These are phyloP conservation scores for Cotesia glomerata DNA, from an alignment of 1,140 invertebrate genomes.

Conservation along the genomic window DNA sequence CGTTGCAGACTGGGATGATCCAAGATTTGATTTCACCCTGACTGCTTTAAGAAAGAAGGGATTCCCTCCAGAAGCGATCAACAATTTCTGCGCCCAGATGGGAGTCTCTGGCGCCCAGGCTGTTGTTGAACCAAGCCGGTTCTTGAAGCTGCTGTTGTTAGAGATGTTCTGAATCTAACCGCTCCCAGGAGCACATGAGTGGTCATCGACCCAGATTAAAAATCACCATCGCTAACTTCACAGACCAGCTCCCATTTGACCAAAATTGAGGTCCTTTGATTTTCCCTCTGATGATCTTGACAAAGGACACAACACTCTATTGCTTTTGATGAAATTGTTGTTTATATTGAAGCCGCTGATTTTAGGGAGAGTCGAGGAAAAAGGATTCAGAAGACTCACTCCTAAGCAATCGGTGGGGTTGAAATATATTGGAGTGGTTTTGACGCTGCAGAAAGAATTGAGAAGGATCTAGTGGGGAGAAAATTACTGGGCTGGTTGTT, in stretches of 20 bases:
- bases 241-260: constrained; percentile 62
- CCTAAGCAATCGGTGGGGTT: constrained; percentile 89
- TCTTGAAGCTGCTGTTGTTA: constrained; percentile 89
- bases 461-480: constrained; percentile 61
- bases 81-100: constrained; percentile 93
- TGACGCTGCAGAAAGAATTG: constrained; percentile 61
- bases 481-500: constrained; percentile 77
- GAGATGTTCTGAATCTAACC: constrained; percentile 89
- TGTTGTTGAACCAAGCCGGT: constrained; percentile 89
- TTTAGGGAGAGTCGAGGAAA: constrained; percentile 86
- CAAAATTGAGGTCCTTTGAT: constrained; percentile 78
- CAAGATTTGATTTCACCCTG: constrained; percentile 92
- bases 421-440: constrained; percentile 84
- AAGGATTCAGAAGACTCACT: constrained; percentile 89
- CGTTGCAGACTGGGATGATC: constrained; percentile 98
- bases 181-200: constrained; percentile 92
- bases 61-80: constrained; percentile 92
- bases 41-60: constrained; percentile 91
- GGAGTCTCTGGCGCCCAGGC: constrained; percentile 94
- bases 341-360: constrained; percentile 91
- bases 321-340: constrained; percentile 72
- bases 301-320: constrained; percentile 78
- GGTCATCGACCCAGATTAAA: constrained; percentile 92
- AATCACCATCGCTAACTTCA: constrained; percentile 86
- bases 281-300: constrained; percentile 89